Evolutionary conservation across 2,888 invertebrate genomes (phyloP), one percentile per base, ranked within the genome.

Genomic region (Pristionchus japonicus): DNA sequence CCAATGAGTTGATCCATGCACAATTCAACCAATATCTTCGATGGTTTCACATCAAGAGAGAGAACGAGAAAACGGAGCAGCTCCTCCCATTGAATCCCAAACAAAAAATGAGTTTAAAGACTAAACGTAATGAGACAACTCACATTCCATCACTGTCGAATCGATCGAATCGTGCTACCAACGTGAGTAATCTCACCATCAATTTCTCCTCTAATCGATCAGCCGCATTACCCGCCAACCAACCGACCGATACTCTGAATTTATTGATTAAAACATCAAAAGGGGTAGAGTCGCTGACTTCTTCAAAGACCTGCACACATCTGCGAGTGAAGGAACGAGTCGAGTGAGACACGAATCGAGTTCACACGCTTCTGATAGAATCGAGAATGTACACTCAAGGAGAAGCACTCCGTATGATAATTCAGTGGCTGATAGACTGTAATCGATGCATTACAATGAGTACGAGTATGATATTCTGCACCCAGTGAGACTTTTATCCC

Each of bases 271-370:
- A 6, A 52, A 52, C 20, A 7, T 1, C 0, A 13, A 47, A 23
- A 84, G 7, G 17, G n/a, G 47, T 13, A 80, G 17, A 15, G 31
- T 47, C n/a, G 34, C 82, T 20, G 23, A 83, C 82, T 31, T 49
- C 52, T 34, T 49, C 52, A 83, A 31, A 7, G 82, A 83, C 52
- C 82, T 83, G 37, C 82, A 83, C 23, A 83, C 64, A 64, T 85
- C 85, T 6, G 85, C 31, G 23, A 85, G 85, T 27, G 85, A 64
- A 27, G 85, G 85, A 52, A 64, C 61, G 40, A 85, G 64, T 20
- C 85, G 85, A 85, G 61, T 43, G 52, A 83, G 82, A 83, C 82
- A 83, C 11, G 52, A 52, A 20, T 49, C 49, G 11, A 83, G 20
- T 52, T 83, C 82, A 6, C 52, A 20, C 82, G 9, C 20, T 52